Conservation (phyloP, 2,888 invertebrate species). For the Tipula vernalis region DNA sequence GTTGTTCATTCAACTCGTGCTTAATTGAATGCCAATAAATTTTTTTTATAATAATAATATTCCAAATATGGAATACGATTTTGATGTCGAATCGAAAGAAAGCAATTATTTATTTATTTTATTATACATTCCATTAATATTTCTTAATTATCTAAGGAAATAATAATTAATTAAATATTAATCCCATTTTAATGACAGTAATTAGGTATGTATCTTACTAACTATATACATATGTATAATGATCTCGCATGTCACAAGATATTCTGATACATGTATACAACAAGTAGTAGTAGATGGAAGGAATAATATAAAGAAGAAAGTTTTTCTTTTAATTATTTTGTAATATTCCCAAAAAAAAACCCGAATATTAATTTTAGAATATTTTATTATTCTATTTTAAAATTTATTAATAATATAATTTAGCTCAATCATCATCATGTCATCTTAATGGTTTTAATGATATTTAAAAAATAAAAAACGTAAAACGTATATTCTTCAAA, state of each 20-base stretch:
- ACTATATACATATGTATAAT: background rate
- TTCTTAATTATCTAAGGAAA: background rate
- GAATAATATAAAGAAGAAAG: background rate
- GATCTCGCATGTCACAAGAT: background rate
- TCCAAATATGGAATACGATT: background rate
- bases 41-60: background rate
- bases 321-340: background rate
- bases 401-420: constrained; percentile 4
- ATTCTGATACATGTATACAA: background rate
- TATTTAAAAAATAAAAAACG: background rate
- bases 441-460: background rate
- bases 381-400: background rate
- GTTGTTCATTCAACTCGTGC: background rate
- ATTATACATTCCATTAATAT: background rate
- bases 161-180: background rate
- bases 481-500: background rate
- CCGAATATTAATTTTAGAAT: background rate
- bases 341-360: background rate
- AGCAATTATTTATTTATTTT: background rate
- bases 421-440: constrained; percentile 4
- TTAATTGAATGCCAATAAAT: background rate
- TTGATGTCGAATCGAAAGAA: background rate
- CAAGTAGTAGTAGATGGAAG: background rate
- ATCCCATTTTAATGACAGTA: background rate
- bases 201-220: background rate